Base-by-base conservation (phyloP, 2,797 vertebrate genomes). In the Galaxias olidus region DNA sequence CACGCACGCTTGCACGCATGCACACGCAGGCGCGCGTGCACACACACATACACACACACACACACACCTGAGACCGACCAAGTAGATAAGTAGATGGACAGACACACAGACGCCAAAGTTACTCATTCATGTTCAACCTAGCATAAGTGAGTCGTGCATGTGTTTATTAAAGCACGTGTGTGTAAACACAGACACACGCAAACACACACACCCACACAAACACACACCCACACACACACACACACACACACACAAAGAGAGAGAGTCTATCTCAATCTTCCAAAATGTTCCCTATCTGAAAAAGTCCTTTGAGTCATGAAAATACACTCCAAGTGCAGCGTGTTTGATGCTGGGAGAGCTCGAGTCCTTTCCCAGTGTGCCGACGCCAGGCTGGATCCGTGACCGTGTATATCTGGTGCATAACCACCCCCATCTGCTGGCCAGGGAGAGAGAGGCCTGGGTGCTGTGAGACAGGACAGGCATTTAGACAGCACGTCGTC, bases 61-160 rank as follows among this genome's bases (percentile, higher is more conserved):
- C 81, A 85, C 80, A 85, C 89, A 91, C 88, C 90, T 90, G 90
- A 90, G 87, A 90, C 91, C 45, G 88, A 82, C 51, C 74, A 62
- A 88, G 87, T 80, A 83, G 83, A 86, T 71, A 79, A 85, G 83
- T 84, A 80, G 82, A 79, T 40, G n/a, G n/a, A 49, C 19, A 57
- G 45, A 81, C 84, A 84, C 83, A 81, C 76, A 72, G 74, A 73
- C n/a, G 19, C 30, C 30, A 30, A 30, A 2, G 6, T 30, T 30
- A 3, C 30, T 30, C 30, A 30, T 30, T 30, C 30, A 30, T 6
- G 6, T 30, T 30, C 30, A 30, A 30, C 30, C 30, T 30, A 30
- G 30, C 30, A 30, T 6, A 6, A 3, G 30, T 3, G 30, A 30
- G 30, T 30, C 2, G 6, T 30, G 30, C 30, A 30, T 30, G 30